Conservation (phyloP, 1,140 invertebrate genomes). For the Paramacrobiotus metropolitanus region DNA sequence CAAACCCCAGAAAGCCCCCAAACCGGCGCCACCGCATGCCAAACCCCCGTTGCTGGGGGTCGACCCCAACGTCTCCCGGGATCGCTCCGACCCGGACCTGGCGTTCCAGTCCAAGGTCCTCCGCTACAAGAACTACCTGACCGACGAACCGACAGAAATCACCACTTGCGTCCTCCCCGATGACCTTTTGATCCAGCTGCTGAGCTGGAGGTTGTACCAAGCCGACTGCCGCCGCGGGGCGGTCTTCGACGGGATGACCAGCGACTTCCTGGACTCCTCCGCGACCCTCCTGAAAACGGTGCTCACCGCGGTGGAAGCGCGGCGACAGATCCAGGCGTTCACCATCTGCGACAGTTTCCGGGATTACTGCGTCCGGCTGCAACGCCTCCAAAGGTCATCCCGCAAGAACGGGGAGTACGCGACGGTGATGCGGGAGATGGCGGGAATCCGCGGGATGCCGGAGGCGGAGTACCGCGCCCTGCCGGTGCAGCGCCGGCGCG, state of each 20-base stretch:
- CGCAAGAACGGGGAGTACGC: neutral
- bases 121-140: neutral
- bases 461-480: neutral
- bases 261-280: neutral
- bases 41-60: neutral
- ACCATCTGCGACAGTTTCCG: neutral
- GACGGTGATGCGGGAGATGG: neutral
- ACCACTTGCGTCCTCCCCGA: neutral
- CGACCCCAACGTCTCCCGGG: neutral
- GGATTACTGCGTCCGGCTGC: neutral
- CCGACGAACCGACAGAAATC: neutral
- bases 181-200: neutral
- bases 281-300: neutral
- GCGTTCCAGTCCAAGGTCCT: neutral
- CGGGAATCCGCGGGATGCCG: neutral
- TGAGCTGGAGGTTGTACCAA: neutral
- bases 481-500: neutral
- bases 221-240: neutral
- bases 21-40: neutral
- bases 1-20: neutral
- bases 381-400: neutral
- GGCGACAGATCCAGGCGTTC: neutral
- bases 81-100: conserved; percentile 1
- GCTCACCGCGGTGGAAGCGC: neutral
- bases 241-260: neutral